Evolutionary conservation across 2,888 invertebrate species (phyloP), one percentile per base, ranked within the genome.

Genomic region (Heteromyza rotundicornis): DNA sequence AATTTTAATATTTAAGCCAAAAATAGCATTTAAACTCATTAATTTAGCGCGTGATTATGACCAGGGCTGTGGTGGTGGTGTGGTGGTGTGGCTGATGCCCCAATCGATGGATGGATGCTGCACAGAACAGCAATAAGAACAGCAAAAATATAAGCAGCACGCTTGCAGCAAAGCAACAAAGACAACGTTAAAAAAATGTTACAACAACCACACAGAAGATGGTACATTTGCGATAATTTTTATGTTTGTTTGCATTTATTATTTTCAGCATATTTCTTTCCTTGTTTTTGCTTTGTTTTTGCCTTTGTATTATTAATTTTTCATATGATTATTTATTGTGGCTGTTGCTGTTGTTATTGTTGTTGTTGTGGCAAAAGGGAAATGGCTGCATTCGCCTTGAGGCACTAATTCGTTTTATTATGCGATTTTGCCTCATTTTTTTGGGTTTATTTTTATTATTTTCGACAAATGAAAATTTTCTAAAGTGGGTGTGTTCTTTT

Each of bases 1-100:
- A 74, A 75, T 75, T 63, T 59, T 59, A 63, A 63, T 63, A 63
- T 63, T 74, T 76, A 75, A 75, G 77, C 77, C 76, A 75, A 77
- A 76, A 76, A 77, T 75, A 77, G 76, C 77, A 76, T 77, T 77
- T 76, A 78, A 78, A 77, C 77, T 78, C 78, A 78, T 78, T 78
- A 78, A 78, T 78, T 77, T 77, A 77, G 75, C 78, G 76, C 78
- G 77, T 78, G 78, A 77, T 78, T 78, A 78, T 77, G 74, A 75
- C 74, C 72, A 73, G 74, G 51, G 60, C 57, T 55, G 56, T 10
- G 40, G 32, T 61, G 53, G 59, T 22, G n/a, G n/a, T n/a, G n/a
- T 59, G 59, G 49, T 53, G 57, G 20, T 50, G 51, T 32, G 2
- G n/a, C 24, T n/a, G 51, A 24, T 51, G 40, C 22, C 32, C 5